phyloP scores from a whole-genome alignment of 2,888 invertebrate genomes.

The Torymus auratus region DNA sequence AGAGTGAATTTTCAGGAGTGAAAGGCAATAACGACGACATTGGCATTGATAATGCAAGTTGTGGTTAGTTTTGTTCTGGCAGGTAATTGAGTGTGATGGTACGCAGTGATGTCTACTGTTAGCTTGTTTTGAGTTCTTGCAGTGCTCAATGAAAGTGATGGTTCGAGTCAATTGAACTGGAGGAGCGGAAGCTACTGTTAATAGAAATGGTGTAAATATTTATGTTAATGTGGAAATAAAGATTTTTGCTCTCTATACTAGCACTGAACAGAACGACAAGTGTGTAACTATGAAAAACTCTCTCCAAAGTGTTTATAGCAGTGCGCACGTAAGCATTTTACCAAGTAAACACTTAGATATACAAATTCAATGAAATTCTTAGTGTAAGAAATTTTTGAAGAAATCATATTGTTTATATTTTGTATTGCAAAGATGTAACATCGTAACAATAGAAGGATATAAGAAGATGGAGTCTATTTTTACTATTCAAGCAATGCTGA shows the following conservation, averaged over 20 bases:
- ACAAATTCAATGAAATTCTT: neutral
- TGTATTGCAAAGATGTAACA: conserved; percentile 37
- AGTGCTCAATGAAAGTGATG: no score
- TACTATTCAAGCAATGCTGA: neutral
- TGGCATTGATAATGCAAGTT: conserved; percentile 1
- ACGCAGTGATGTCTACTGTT: no score
- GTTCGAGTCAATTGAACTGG: no score
- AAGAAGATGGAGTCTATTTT: conserved; percentile 28
- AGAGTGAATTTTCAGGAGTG: neutral
- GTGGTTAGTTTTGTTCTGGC: neutral
- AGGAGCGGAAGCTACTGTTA: no score
- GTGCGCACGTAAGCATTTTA: conserved; percentile 20
- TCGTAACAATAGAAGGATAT: conserved; percentile 1
- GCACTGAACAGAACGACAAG: neutral
- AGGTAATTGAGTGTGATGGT: no score
- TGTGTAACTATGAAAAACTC: conserved; percentile 39
- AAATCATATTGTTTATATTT: conserved; percentile 17
- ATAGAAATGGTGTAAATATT: no score
- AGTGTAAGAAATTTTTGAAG: conserved; percentile 16
- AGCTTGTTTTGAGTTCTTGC: no score
- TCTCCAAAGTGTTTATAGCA: conserved; percentile 38
- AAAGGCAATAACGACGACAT: neutral
- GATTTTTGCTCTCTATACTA: conserved; percentile 25
- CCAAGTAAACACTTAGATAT: neutral
- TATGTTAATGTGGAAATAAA: conserved; percentile 25